A percentile compares a stretch with the other conserved stretches of the same genome.
These are phyloP conservation scores for Hybos culiciformis DNA, from an alignment of 2,888 invertebrate species.

Conservation along the genomic window DNA sequence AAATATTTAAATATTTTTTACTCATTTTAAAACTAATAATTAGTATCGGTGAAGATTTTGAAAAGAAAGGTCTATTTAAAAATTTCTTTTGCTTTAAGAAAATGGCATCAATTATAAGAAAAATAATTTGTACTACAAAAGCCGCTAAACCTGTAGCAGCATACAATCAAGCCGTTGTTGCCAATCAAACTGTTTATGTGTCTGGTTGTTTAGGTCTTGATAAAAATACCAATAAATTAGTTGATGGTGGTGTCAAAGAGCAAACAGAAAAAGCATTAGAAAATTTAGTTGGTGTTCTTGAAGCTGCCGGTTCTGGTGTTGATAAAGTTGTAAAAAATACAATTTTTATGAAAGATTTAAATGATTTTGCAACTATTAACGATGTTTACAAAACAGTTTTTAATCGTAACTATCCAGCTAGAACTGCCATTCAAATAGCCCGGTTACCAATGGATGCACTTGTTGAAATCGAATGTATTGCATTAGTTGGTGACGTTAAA, in stretches of 20 bases:
- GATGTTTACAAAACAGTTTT: conserved; percentile 69
- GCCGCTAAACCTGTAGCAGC: conserved; percentile 67
- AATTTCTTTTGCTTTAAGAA: too few species aligned
- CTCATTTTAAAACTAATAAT: too few species aligned
- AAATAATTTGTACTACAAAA: conserved; percentile 49
- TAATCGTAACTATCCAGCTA: too few species aligned
- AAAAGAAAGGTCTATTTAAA: too few species aligned
- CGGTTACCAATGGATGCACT: too few species aligned
- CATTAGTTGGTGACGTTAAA: too few species aligned
- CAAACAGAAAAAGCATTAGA: conserved; percentile 64
- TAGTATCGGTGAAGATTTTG: too few species aligned
- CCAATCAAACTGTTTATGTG: conserved; percentile 69
- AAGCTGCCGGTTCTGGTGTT: conserved; percentile 56
- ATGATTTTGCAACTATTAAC: conserved; percentile 69
- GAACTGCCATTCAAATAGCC: too few species aligned
- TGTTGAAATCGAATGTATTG: too few species aligned
- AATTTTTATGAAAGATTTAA: conserved; percentile 64
- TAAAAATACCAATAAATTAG: conserved; percentile 51
- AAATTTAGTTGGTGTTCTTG: conserved; percentile 63
- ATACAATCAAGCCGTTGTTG: conserved; percentile 76
- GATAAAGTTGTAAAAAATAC: conserved; percentile 75
- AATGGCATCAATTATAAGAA: conserved; percentile 39
- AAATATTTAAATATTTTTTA: too few species aligned
- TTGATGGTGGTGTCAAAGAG: conserved; percentile 56
- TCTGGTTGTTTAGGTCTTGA: conserved; percentile 78